These are phyloP conservation scores for Drymodes brunneopygia DNA, from an alignment of 2,113 vertebrate genomes.

Conservation along the genomic window DNA sequence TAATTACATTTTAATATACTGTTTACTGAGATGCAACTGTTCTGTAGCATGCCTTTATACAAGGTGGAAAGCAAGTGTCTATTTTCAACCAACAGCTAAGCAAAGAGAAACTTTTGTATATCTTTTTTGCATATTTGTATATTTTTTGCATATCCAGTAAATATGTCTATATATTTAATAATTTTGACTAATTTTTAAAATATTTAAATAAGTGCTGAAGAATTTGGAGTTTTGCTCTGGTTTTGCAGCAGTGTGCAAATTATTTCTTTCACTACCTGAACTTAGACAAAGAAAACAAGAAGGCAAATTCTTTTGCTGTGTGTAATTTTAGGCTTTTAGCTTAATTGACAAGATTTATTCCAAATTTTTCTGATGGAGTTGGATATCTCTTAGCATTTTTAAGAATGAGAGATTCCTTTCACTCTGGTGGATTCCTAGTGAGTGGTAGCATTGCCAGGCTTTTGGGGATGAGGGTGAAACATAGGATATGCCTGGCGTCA, in stretches of 20 bases:
- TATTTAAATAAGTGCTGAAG: not conserved
- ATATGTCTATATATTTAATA: not conserved
- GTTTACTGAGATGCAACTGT: not conserved
- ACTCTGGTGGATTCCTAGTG: not conserved
- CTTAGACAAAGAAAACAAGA: not conserved
- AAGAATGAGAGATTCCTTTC: not conserved
- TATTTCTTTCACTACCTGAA: not conserved
- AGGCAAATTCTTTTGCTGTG: not conserved
- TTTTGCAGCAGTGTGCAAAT: not conserved
- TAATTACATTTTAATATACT: not conserved
- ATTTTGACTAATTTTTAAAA: not conserved
- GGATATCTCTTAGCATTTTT: not conserved
- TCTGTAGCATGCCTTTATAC: not conserved
- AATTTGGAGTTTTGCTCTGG: not conserved
- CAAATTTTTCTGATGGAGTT: not conserved
- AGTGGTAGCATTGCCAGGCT: not conserved
- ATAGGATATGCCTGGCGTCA: not conserved
- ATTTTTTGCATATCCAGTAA: not conserved
- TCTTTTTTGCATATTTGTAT: no score
- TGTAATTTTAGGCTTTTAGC: not conserved
- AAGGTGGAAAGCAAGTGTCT: not conserved
- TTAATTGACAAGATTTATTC: not conserved
- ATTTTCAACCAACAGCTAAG: not conserved
- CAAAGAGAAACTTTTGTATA: not conserved
- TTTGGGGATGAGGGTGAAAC: not conserved